Evolutionary conservation across 2,888 invertebrate species (phyloP), one percentile per base, ranked within the genome.

Genomic region (Nymphalis polychloros): DNA sequence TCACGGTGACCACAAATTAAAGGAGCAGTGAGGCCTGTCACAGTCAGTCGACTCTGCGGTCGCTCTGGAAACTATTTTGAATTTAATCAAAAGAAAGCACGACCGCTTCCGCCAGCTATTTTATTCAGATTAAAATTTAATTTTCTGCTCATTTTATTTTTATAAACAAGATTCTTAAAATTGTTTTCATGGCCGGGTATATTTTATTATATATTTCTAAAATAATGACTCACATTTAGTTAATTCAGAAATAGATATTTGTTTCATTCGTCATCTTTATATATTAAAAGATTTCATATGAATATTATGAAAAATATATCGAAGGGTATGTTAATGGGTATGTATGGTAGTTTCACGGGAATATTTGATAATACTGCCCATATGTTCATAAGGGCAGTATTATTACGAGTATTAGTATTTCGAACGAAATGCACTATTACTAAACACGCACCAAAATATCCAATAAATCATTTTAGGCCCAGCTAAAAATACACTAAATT

Each of bases 401-500:
- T n/a, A n/a, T n/a, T n/a, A n/a, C n/a, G n/a, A n/a, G n/a, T n/a
- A n/a, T n/a, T n/a, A n/a, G n/a, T n/a, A n/a, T 13, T 23, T 6
- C 8, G 20, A 17, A 52, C n/a, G 20, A 55, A 61, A 53, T 35
- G 23, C 7, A 46, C 52, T 13, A 47, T 19, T 27, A 0, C 57
- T 49, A 16, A 20, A 20, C 60, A 60, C 61, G 67, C 66, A 70
- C 69, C 68, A 77, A 76, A 76, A 74, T 73, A 73, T 67, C 72
- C 76, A 72, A 80, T 81, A 78, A 81, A 83, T 79, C 75, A 81
- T 79, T 78, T 77, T 67, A 72, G 76, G 41, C 76, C 76, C 75
- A 77, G 78, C 75, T 76, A 79, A 82, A 82, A 80, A 82, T 79
- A 76, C 68, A 74, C 74, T 79, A 78, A 84, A 85, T 84, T 81